phyloP scores from a whole-genome alignment of 2,888 invertebrate species.

The Megastigmus dorsalis region DNA sequence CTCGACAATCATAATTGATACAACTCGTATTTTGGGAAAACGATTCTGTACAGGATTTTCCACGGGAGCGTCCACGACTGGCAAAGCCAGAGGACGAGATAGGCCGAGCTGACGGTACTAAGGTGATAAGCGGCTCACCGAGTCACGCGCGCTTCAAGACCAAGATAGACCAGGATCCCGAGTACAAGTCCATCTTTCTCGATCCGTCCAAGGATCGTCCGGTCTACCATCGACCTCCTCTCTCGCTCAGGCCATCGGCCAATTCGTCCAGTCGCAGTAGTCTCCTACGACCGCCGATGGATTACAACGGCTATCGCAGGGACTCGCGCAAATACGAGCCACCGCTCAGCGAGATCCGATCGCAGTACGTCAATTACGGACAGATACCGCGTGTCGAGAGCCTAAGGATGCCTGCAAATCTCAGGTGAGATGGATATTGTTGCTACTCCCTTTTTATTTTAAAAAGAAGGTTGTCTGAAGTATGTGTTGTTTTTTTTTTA shows the following conservation, averaged over 20 bases:
- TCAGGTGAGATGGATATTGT: too few species aligned
- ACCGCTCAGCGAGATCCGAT: conserved; percentile 64
- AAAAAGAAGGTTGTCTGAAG: too few species aligned
- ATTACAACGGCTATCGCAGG: conserved; percentile 19
- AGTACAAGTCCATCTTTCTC: conserved; percentile 71
- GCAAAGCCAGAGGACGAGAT: conserved; percentile 72
- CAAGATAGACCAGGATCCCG: conserved; percentile 72
- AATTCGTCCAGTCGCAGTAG: conserved; percentile 58
- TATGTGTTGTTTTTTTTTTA: too few species aligned
- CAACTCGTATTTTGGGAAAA: neutral
- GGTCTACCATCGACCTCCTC: conserved; percentile 63
- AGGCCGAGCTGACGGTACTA: conserved; percentile 70
- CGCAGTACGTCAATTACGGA: conserved; percentile 67
- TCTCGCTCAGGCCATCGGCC: conserved; percentile 59
- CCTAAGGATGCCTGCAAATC: conserved; percentile 67
- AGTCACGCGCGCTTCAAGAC: conserved; percentile 42
- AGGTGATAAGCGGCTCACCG: conserved; percentile 53
- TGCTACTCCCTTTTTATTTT: too few species aligned
- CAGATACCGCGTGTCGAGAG: conserved; percentile 67
- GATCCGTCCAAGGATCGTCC: conserved; percentile 57
- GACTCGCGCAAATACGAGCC: conserved; percentile 35
- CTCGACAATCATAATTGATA: neutral
- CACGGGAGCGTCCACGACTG: conserved; percentile 74
- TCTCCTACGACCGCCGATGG: conserved; percentile 5
- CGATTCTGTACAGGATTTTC: conserved; percentile 71